Base-by-base conservation (phyloP, 2,888 invertebrate genomes). In the Drosophila sordidapex region DNA sequence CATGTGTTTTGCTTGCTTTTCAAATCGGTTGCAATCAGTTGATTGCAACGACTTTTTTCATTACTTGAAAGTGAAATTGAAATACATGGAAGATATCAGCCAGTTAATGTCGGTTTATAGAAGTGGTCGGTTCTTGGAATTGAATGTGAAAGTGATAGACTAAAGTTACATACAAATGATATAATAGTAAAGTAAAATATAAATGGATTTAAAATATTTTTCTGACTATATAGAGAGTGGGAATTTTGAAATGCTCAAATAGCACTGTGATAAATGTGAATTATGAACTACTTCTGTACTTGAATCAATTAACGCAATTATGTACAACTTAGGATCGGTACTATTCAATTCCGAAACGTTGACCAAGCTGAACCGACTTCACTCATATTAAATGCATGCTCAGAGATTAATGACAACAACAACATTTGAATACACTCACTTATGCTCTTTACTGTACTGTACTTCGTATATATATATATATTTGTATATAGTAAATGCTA, bases 251-350 rank as follows among this genome's bases (percentile, higher is more conserved):
- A 67, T 76, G 76, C 79, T 76, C 75, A 76, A 76, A 38, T 46
- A 56, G 65, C 62, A 80, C 65, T 75, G 76, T 77, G 76, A 77
- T 80, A 77, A 69, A 58, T 59, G 64, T 56, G 51, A 74, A 62
- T 59, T 46, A 60, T 58, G 36, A 52, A 58, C 36, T 54, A 48
- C 27, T 68, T 49, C 54, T 67, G 54, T 52, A 67, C 25, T 53
- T 40, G 21, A 29, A 33, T 40, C 1, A 25, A 43, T 25, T 25
- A 46, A 46, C 38, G 54, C 33, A 71, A 46, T n/a, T 49, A 53
- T 25, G n/a, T 52, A 58, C 40, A 54, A 52, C 48, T 49, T 58
- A 61, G 36, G 31, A 48, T 52, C 25, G 38, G 31, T 57, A 52
- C n/a, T 18, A 40, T 51, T 70, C 25, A 43, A 49, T 74, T 59